Base-by-base conservation (phyloP, 2,113 vertebrate species). In the Dendrocopos noguchii region DNA sequence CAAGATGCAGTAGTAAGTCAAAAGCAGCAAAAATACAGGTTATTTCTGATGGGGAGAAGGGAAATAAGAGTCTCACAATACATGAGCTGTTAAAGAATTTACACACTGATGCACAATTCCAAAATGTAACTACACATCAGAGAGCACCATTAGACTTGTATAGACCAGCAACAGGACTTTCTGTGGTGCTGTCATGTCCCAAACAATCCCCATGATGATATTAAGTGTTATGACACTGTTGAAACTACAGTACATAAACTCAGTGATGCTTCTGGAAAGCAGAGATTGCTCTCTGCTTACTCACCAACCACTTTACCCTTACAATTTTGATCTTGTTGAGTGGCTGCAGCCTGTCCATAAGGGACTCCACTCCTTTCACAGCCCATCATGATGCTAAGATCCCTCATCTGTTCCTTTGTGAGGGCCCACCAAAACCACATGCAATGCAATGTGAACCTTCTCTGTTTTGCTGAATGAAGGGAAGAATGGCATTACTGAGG, bases 381-480 rank as follows among this genome's bases (percentile, higher is more conserved):
- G 86, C 85, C 91, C 71, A 87, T 13, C 22, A 19, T 15, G 24
- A 67, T 16, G 53, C 47, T 28, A 84, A 39, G 73, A 79, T 65
- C 65, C 70, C 77, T 84, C 78, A 79, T 15, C 44, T 55, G 22
- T 12, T 87, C 63, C 71, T n/a, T 84, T 87, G 46, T 59, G 53
- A 86, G 66, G 28, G 56, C 88, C 57, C 75, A 73, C 6, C 2
- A 2, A 93, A 91, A n/a, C 46, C 67, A 73, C 22, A 39, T 42
- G 61, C 73, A 94, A 70, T 47, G 39, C 60, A 77, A 77, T 80
- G 84, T 66, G 75, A 87, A 78, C 87, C 65, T 75, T n/a, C 86
- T 72, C 81, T 75, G n/a, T 66, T 91, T 91, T 73, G 71, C 72
- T 63, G 64, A 34, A 84, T 34, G 67, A 94, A 92, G 83, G 86